A percentile compares a stretch with the other conserved stretches of the same genome.
Conservation (phyloP, 2,888 invertebrate species). For the Lasioglossum leucozonium region DNA sequence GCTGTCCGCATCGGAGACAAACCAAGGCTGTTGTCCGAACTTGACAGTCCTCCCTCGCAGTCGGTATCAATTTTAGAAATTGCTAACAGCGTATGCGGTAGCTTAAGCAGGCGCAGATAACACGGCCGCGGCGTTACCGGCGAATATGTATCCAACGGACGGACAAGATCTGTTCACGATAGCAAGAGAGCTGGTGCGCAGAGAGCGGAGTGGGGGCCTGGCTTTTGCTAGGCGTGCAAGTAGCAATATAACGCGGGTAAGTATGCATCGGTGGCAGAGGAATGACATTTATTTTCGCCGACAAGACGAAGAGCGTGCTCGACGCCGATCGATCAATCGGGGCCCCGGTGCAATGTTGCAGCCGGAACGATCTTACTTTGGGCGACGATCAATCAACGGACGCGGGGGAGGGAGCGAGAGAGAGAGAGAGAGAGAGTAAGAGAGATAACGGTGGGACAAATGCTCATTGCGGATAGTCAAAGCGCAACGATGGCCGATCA, state of each 20-base stretch:
- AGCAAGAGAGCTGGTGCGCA: conserved; percentile 11
- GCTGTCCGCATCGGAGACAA: not conserved
- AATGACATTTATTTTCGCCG: conserved; percentile 54
- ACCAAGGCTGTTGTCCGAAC: conserved; percentile 1
- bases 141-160: conserved; percentile 46
- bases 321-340: conserved; percentile 56
- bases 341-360: conserved; percentile 29
- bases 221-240: conserved; percentile 8
- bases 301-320: conserved; percentile 51
- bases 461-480: conserved; percentile 51
- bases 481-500: conserved; percentile 34
- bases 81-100: conserved; percentile 28
- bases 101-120: conserved; percentile 36
- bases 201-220: conserved; percentile 25
- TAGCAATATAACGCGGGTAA: conserved; percentile 39
- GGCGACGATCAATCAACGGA: conserved; percentile 51
- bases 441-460: conserved; percentile 51
- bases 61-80: not conserved
- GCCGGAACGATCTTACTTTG: conserved; percentile 51
- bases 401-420: not conserved
- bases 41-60: not conserved
- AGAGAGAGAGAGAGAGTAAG: conserved; percentile 23
- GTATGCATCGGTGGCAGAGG: conserved; percentile 35
- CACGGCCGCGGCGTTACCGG: conserved; percentile 21
- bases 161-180: conserved; percentile 42